Evolutionary conservation across 1,140 invertebrate species (phyloP).

Genomic region (Brachionus asplanchnoidis): DNA sequence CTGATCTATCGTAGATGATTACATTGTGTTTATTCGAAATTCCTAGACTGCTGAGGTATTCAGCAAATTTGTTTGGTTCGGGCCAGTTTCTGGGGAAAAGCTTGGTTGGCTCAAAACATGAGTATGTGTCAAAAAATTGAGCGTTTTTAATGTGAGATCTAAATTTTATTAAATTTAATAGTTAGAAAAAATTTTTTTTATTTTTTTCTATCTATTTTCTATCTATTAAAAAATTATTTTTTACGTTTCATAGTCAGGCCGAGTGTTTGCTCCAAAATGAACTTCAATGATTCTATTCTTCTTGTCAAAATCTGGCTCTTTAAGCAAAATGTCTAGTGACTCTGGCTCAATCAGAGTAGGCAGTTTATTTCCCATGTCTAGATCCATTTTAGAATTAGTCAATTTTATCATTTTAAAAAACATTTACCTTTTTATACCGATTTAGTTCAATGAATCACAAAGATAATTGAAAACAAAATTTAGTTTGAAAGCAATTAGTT

Average conservation of each 20-base stretch:
- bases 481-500: neutral
- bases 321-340: neutral
- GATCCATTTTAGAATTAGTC: neutral
- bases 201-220: too few species aligned
- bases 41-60: neutral
- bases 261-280: neutral
- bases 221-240: too few species aligned
- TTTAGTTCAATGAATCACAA: neutral
- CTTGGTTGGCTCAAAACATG: neutral
- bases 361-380: slow-evolving; percentile 1
- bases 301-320: neutral
- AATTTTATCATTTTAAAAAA: neutral
- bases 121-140: neutral
- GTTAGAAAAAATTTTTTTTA: neutral
- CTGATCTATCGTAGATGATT: neutral
- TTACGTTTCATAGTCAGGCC: neutral
- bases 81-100: neutral
- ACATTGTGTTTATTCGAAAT: neutral
- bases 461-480: neutral
- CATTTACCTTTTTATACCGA: neutral
- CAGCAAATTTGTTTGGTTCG: neutral
- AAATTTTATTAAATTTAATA: neutral
- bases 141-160: neutral
- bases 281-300: neutral
- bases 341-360: neutral